A percentile compares a stretch with the other conserved stretches of the same genome.
Evolutionary conservation across 2,888 invertebrate genomes (phyloP).

Genomic region (Drosophila neoperkinsi): DNA sequence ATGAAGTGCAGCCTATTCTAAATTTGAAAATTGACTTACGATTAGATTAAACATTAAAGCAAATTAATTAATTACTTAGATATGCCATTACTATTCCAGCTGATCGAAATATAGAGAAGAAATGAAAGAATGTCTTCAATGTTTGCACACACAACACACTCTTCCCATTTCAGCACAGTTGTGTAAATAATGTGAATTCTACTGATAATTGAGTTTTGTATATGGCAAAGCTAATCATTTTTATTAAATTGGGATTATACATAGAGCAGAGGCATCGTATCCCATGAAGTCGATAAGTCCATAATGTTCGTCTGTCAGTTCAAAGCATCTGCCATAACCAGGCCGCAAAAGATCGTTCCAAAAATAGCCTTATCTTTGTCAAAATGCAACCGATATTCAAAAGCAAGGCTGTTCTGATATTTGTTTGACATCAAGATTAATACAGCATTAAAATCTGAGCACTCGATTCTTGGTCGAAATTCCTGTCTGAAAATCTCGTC

Average conservation of each 20-base stretch:
- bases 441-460: background rate
- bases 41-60: background rate
- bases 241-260: background rate
- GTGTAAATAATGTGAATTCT: constrained; percentile 3
- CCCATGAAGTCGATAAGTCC: background rate
- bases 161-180: constrained; percentile 6
- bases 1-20: constrained; percentile 5
- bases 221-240: background rate
- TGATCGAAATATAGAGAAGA: background rate
- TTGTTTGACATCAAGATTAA: background rate
- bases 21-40: constrained; percentile 1
- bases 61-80: background rate
- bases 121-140: background rate
- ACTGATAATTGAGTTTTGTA: constrained; percentile 16
- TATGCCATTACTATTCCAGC: background rate
- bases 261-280: background rate
- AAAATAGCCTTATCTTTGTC: background rate
- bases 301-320: background rate
- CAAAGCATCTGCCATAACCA: background rate
- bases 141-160: background rate
- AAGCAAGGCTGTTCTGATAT: background rate
- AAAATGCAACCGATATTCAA: background rate
- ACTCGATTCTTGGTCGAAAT: background rate
- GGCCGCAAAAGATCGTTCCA: background rate
- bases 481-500: background rate